Conservation (phyloP, 2,888 invertebrate genomes). For the Mythimna albipuncta region DNA sequence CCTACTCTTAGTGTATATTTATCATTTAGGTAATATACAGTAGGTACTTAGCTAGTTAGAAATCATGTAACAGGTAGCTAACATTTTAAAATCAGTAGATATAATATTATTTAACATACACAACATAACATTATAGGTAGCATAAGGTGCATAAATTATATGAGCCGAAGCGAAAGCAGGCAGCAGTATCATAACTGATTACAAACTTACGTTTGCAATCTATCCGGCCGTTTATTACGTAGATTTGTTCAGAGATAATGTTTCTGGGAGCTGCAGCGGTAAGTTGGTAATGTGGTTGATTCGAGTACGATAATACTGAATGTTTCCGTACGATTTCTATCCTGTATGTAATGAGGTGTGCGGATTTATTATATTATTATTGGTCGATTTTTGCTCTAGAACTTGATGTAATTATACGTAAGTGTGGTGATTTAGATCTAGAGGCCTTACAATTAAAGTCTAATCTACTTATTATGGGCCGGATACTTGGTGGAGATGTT, state of each 20-base stretch:
- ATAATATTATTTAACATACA: slow-evolving; percentile 44
- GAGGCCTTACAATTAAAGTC: neutral
- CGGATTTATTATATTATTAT: slow-evolving; percentile 18
- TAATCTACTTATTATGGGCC: neutral
- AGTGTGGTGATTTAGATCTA: slow-evolving; percentile 5
- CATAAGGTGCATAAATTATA: slow-evolving; percentile 52
- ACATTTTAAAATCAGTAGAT: slow-evolving; percentile 27
- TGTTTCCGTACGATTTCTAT: slow-evolving; percentile 70
- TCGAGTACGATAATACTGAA: slow-evolving; percentile 56
- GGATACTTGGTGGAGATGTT: no score
- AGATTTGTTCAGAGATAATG: slow-evolving; percentile 24
- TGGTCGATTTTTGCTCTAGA: slow-evolving; percentile 38
- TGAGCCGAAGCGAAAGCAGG: slow-evolving; percentile 56
- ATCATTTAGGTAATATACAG: neutral
- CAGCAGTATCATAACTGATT: slow-evolving; percentile 33
- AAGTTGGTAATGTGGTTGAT: slow-evolving; percentile 43
- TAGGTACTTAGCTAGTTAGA: neutral
- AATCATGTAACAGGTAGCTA: neutral
- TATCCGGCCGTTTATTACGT: slow-evolving; percentile 12
- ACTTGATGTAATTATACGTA: slow-evolving; percentile 2
- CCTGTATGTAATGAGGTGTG: slow-evolving; percentile 58
- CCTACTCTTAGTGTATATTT: neutral
- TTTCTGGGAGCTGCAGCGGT: slow-evolving; percentile 19
- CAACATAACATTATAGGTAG: slow-evolving; percentile 41
- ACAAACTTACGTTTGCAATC: slow-evolving; percentile 54